phyloP scores from a whole-genome alignment of 2,888 invertebrate species.

The Colostygia pectinataria region DNA sequence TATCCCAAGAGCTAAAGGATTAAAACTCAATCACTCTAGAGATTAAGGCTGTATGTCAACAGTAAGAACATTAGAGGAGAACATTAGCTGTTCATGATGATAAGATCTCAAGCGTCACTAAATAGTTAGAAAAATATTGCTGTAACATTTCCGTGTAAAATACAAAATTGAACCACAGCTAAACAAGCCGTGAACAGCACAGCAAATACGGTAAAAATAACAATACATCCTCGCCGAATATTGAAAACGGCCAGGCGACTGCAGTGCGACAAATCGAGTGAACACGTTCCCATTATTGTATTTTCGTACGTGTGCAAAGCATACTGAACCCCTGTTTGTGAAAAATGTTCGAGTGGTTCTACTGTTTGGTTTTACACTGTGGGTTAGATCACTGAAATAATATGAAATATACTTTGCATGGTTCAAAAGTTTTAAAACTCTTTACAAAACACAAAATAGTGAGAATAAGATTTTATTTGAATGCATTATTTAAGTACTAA shows the following conservation, averaged over 20 bases:
- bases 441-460: no score
- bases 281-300: conserved; percentile 72
- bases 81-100: no score
- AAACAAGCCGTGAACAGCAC: conserved; percentile 9
- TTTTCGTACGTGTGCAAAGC: conserved; percentile 54
- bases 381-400: neutral
- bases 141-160: no score
- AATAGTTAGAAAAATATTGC: neutral
- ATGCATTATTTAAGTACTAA: no score
- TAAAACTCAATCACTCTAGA: no score
- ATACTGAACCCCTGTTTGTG: conserved; percentile 40
- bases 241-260: conserved; percentile 61
- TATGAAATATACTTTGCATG: no score
- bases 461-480: no score
- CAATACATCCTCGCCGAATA: conserved; percentile 47
- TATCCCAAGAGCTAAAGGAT: no score
- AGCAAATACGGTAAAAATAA: conserved; percentile 17
- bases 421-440: no score
- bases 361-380: conserved; percentile 24
- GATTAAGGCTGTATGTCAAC: no score
- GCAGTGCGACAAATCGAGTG: conserved; percentile 76
- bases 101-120: no score
- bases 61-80: no score
- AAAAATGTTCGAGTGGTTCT: conserved; percentile 18
- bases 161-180: conserved; percentile 2